These are phyloP conservation scores for Catajapyx aquilonaris DNA, from an alignment of 1,140 invertebrate genomes.

Conservation along the genomic window DNA sequence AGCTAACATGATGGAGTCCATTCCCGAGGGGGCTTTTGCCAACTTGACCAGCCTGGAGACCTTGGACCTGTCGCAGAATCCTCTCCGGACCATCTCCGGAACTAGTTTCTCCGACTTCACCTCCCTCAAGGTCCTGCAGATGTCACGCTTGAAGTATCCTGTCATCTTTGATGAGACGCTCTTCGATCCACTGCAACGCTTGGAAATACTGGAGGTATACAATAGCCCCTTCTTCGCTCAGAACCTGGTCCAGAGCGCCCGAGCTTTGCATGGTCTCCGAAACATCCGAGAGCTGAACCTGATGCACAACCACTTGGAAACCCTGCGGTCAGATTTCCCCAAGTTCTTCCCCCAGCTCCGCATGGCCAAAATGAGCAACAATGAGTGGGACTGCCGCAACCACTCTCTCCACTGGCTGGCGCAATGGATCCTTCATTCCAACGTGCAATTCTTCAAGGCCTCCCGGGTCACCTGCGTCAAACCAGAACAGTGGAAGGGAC, in stretches of 20 bases:
- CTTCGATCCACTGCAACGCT: slow-evolving; percentile 35
- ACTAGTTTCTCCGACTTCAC: slow-evolving; percentile 41
- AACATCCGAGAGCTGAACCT: slow-evolving; percentile 45
- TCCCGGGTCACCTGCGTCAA: slow-evolving; percentile 5
- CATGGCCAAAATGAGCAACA: slow-evolving; percentile 21
- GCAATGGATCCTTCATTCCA: slow-evolving; percentile 3
- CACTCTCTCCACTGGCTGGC: slow-evolving; percentile 2
- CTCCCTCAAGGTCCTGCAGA: slow-evolving; percentile 36
- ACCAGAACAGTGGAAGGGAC: slow-evolving; percentile 12
- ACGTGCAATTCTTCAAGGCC: slow-evolving; percentile 7
- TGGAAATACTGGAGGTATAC: slow-evolving; percentile 47
- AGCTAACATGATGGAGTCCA: slow-evolving; percentile 20
- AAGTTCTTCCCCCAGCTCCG: slow-evolving; percentile 42
- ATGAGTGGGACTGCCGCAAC: slow-evolving; percentile 21
- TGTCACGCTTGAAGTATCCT: slow-evolving; percentile 38
- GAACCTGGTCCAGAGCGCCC: slow-evolving; percentile 41
- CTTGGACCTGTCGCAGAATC: slow-evolving; percentile 57
- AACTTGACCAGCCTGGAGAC: slow-evolving; percentile 22
- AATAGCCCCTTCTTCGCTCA: slow-evolving; percentile 43
- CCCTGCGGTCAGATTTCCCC: slow-evolving; percentile 39
- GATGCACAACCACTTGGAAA: slow-evolving; percentile 34
- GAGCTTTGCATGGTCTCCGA: slow-evolving; percentile 41
- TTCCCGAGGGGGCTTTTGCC: slow-evolving; percentile 18
- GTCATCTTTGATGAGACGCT: slow-evolving; percentile 19
- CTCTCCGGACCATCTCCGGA: slow-evolving; percentile 36